These are phyloP conservation scores for Megamerina dolium DNA, from an alignment of 2,888 invertebrate species.

Conservation along the genomic window DNA sequence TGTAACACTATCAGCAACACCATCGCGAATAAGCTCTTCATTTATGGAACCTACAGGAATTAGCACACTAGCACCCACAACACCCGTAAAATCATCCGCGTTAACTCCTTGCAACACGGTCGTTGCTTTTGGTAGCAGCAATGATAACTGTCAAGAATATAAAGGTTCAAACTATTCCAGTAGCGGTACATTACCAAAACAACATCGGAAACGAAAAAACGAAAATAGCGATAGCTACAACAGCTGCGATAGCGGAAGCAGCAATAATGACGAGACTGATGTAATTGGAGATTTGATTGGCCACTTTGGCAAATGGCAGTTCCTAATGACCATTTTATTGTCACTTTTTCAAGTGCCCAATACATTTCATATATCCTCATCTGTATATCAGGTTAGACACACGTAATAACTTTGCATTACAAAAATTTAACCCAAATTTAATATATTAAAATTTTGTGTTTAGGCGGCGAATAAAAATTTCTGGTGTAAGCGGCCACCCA, in stretches of 20 bases:
- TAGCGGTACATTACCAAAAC: too few relatives aligned
- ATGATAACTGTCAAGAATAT: too few relatives aligned
- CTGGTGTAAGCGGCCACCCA: conserved; percentile 63
- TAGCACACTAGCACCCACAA: too few relatives aligned
- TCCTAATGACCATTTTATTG: conserved; percentile 65
- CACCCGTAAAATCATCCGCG: too few relatives aligned
- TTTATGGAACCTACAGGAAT: too few relatives aligned
- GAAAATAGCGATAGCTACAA: too few relatives aligned
- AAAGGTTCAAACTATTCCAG: too few relatives aligned
- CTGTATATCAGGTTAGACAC: conserved; percentile 60
- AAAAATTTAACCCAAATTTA: too few relatives aligned
- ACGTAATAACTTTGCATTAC: neutral
- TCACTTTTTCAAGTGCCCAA: conserved; percentile 73
- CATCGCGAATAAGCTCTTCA: too few relatives aligned
- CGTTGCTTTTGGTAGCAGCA: too few relatives aligned
- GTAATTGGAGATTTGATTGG: conserved; percentile 65
- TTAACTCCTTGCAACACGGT: too few relatives aligned
- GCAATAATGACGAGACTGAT: conserved; percentile 53
- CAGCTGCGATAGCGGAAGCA: neutral
- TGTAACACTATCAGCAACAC: conserved; percentile 12
- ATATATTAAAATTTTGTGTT: conserved; percentile 18
- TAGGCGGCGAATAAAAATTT: conserved; percentile 60
- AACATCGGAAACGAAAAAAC: too few relatives aligned
- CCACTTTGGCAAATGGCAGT: conserved; percentile 72
- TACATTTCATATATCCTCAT: conserved; percentile 73